Conservation (phyloP, 2,888 invertebrate genomes). For the Malacosoma neustria region DNA sequence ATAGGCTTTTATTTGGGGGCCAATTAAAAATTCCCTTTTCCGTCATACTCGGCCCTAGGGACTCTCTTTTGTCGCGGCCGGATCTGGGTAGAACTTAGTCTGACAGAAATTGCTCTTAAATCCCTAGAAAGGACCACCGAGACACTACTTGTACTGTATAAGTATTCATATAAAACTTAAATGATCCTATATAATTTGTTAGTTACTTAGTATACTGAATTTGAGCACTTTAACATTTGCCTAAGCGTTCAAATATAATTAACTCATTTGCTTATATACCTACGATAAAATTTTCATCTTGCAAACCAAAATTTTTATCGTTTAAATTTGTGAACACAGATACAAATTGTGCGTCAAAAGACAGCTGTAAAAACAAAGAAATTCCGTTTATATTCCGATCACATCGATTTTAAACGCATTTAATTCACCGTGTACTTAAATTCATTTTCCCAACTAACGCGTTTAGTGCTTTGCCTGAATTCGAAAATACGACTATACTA, state of each 20-base stretch:
- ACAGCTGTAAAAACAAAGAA: too few relatives aligned
- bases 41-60: slow-evolving; percentile 37
- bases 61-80: slow-evolving; percentile 50
- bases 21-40: slow-evolving; percentile 63
- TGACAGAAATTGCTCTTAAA: slow-evolving; percentile 49
- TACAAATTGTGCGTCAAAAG: too few relatives aligned
- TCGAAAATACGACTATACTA: slow-evolving; percentile 46
- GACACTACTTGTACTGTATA: slow-evolving; percentile 21
- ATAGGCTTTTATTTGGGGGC: slow-evolving; percentile 50
- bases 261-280: too few relatives aligned
- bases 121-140: slow-evolving; percentile 51
- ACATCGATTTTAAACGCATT: slow-evolving; percentile 52
- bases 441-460: slow-evolving; percentile 63
- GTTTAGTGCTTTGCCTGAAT: slow-evolving; percentile 46
- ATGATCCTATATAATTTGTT: slow-evolving; percentile 7
- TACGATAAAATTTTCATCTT: too few relatives aligned
- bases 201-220: too few relatives aligned
- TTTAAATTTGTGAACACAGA: too few relatives aligned
- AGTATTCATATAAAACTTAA: slow-evolving; percentile 27
- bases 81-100: slow-evolving; percentile 39
- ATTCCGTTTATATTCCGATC: slow-evolving; percentile 20
- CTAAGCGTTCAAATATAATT: too few relatives aligned
- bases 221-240: too few relatives aligned
- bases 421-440: slow-evolving; percentile 62
- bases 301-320: too few relatives aligned